phyloP scores from a whole-genome alignment of 2,797 vertebrate genomes.

The Chelon labrosus region DNA sequence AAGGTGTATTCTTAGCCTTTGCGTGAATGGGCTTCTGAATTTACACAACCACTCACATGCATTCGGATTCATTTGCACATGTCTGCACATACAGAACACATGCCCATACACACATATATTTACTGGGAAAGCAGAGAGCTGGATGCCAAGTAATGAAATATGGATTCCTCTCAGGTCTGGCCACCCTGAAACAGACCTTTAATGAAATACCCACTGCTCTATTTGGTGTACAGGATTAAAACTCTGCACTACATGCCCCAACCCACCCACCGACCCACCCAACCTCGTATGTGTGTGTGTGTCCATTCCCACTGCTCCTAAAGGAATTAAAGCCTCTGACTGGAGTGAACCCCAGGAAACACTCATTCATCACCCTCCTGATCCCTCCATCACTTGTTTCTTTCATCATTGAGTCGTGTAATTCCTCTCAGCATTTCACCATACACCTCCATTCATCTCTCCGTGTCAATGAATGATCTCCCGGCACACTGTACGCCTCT shows the following conservation, averaged over 20 bases:
- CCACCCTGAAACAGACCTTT: slow-evolving; percentile 82
- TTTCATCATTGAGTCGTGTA: slow-evolving; percentile 49
- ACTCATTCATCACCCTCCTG: slow-evolving; percentile 70
- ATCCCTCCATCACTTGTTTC: slow-evolving; percentile 57
- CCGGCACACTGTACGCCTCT: neutral
- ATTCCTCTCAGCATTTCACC: slow-evolving; percentile 41
- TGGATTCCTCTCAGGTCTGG: slow-evolving; percentile 81
- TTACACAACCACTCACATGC: neutral
- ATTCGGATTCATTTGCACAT: slow-evolving; percentile 5
- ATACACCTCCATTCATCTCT: slow-evolving; percentile 49
- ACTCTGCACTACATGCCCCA: slow-evolving; percentile 55
- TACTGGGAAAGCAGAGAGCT: slow-evolving; percentile 53
- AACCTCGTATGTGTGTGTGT: slow-evolving; percentile 20
- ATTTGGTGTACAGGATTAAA: slow-evolving; percentile 81
- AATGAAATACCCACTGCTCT: slow-evolving; percentile 84
- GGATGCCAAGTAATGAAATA: slow-evolving; percentile 84
- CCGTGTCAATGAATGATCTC: slow-evolving; percentile 33
- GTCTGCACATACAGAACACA: slow-evolving; percentile 5
- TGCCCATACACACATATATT: slow-evolving; percentile 20
- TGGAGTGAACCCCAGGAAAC: slow-evolving; percentile 51
- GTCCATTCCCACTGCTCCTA: slow-evolving; percentile 40
- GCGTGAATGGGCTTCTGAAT: slow-evolving; percentile 8
- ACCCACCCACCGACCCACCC: slow-evolving; percentile 27
- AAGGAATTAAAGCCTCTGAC: slow-evolving; percentile 68
- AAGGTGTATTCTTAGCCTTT: neutral